Evolutionary conservation across 1,140 invertebrate species (phyloP), one percentile per base, ranked within the genome.

Genomic region (Eriosoma lanigerum): DNA sequence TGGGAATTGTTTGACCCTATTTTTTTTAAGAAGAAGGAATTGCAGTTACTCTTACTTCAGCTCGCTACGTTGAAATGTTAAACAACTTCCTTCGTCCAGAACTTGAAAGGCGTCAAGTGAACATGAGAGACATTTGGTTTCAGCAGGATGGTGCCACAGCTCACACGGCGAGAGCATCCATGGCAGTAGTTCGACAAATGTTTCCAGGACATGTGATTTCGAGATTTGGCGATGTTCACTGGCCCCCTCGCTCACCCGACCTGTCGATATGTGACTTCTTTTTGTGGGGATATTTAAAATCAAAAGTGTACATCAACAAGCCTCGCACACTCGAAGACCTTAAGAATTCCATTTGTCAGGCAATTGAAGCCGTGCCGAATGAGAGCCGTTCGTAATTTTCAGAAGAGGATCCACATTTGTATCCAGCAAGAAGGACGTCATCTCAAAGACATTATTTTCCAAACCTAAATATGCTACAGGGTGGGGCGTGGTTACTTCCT

Each of bases 111-210:
- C 64, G 81, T 76, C 80, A 81, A 70, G 32, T 83, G 32, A 73
- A 48, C 26, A 58, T 83, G 38, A 73, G 44, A 38, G 46, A 83
- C 73, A 80, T 81, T 80, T 83, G 83, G 82, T 83, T 83, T 76
- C 82, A 83, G 64, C 81, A 83, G 73, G 82, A 83, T 70, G 81
- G 82, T 38, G 82, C 82, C 80, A 83, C 82, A 24, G 52, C 81
- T 29, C 83, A 83, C 81, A 83, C 82, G 38, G 44, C 58, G 24
- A 62, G 58, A n/a, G n/a, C n/a, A n/a, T n/a, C n/a, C n/a, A n/a
- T n/a, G n/a, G n/a, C n/a, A n/a, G n/a, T n/a, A n/a, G n/a, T n/a
- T n/a, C n/a, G n/a, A n/a, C n/a, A n/a, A n/a, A n/a, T n/a, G n/a
- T n/a, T n/a, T n/a, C n/a, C n/a, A n/a, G n/a, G n/a, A n/a, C n/a